These are phyloP conservation scores for Drosophila cognata DNA, from an alignment of 2,888 invertebrate species.

Conservation along the genomic window DNA sequence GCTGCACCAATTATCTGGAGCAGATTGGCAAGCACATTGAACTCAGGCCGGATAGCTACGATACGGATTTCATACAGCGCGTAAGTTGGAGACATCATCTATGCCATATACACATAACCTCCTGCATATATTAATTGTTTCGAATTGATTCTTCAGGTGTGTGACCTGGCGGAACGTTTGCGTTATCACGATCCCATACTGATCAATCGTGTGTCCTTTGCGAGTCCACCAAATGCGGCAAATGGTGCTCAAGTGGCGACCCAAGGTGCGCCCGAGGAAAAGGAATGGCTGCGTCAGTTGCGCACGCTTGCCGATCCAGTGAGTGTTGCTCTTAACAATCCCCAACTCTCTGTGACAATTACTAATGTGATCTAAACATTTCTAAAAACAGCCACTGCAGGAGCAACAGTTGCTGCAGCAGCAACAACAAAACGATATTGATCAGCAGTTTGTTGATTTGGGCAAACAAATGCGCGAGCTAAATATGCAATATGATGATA, in stretches of 20 bases:
- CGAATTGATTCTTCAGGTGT: slow-evolving; percentile 76
- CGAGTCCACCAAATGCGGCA: slow-evolving; percentile 63
- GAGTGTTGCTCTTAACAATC: neutral
- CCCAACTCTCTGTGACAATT: neutral
- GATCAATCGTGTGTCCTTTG: slow-evolving; percentile 71
- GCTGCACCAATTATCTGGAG: slow-evolving; percentile 89
- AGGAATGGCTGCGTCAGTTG: slow-evolving; percentile 84
- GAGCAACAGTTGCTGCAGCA: slow-evolving; percentile 37
- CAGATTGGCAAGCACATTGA: slow-evolving; percentile 90
- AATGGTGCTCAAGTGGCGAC: slow-evolving; percentile 41
- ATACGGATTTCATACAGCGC: slow-evolving; percentile 63
- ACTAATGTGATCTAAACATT: neutral
- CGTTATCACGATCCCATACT: slow-evolving; percentile 89
- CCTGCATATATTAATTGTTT: neutral
- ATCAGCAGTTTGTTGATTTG: slow-evolving; percentile 84
- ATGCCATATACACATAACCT: neutral
- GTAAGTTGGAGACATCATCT: slow-evolving; percentile 28
- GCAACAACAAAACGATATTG: slow-evolving; percentile 69
- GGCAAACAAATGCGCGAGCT: slow-evolving; percentile 84
- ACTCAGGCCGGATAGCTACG: slow-evolving; percentile 62
- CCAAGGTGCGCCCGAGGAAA: slow-evolving; percentile 70
- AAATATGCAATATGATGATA: slow-evolving; percentile 81
- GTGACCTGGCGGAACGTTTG: slow-evolving; percentile 87
- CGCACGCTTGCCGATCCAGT: slow-evolving; percentile 73
- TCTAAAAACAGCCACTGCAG: slow-evolving; percentile 49